phyloP scores from a whole-genome alignment of 2,113 vertebrate genomes.

The Ictidomys tridecemlineatus region DNA sequence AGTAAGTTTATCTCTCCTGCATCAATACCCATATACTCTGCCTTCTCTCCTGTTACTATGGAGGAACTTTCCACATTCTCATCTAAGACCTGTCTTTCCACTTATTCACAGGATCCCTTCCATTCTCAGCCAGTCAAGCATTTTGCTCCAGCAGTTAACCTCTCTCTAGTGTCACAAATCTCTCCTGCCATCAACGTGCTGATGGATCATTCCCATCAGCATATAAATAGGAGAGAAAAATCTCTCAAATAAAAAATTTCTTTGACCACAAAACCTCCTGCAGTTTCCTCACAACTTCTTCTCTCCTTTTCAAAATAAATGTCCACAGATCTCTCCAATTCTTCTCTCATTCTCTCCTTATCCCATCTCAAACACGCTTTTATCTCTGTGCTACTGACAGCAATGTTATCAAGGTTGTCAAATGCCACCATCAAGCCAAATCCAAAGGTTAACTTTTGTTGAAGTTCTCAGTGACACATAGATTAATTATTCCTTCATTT shows the following conservation, averaged over 20 bases:
- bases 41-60: background rate
- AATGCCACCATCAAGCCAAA: slow-evolving; percentile 4
- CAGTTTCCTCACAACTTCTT: slow-evolving; percentile 28
- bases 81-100: background rate
- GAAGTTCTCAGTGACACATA: slow-evolving; percentile 34
- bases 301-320: slow-evolving; percentile 40
- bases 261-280: slow-evolving; percentile 31
- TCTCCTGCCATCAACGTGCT: slow-evolving; percentile 12
- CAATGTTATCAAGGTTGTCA: slow-evolving; percentile 6
- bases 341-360: slow-evolving; percentile 13
- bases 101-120: slow-evolving; percentile 7
- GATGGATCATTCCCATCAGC: background rate
- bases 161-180: background rate
- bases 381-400: background rate
- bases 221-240: slow-evolving; percentile 37
- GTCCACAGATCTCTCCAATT: background rate
- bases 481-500: slow-evolving; percentile 12
- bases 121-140: slow-evolving; percentile 3
- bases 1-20: background rate
- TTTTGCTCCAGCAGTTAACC: slow-evolving; percentile 28
- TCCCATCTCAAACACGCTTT: slow-evolving; percentile 3
- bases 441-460: slow-evolving; percentile 33
- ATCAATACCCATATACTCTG: background rate
- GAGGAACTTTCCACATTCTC: background rate
- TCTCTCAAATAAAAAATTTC: background rate